Evolutionary conservation across 2,888 invertebrate species (phyloP).

Genomic region (Acronicta psi): DNA sequence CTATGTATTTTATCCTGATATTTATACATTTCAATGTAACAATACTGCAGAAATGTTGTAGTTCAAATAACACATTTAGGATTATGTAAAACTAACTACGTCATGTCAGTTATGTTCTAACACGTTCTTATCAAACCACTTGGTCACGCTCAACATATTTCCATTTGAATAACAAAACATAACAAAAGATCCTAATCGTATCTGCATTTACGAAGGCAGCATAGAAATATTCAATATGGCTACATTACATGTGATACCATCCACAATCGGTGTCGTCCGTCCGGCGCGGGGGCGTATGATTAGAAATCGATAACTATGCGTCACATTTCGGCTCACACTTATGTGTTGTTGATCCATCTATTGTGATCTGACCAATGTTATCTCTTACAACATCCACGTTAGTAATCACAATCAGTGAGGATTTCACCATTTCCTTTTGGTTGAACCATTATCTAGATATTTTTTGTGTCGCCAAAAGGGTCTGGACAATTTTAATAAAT

Average conservation of each 20-base stretch:
- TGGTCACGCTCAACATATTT: conserved; percentile 32
- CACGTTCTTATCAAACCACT: conserved; percentile 21
- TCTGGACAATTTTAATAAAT: conserved; percentile 61
- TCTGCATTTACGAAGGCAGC: conserved; percentile 43
- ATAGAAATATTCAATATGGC: conserved; percentile 53
- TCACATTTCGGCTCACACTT: conserved; percentile 77
- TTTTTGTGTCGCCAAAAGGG: conserved; percentile 63
- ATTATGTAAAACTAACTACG: conserved; percentile 5
- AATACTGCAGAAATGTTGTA: conserved; percentile 5
- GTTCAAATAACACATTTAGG: background rate
- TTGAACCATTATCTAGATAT: conserved; percentile 65
- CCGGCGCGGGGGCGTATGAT: conserved; percentile 78
- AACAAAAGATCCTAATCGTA: conserved; percentile 52
- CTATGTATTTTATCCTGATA: conserved; percentile 13
- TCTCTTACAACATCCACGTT: conserved; percentile 72
- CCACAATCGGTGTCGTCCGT: conserved; percentile 48
- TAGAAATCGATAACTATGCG: conserved; percentile 85
- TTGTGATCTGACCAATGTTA: conserved; percentile 74
- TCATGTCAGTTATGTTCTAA: conserved; percentile 1
- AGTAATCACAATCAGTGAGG: conserved; percentile 81
- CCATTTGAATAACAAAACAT: conserved; percentile 49
- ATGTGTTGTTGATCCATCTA: conserved; percentile 75
- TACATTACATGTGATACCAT: conserved; percentile 55
- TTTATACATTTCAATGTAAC: conserved; percentile 10
- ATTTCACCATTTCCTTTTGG: conserved; percentile 73